Evolutionary conservation across 1,140 invertebrate genomes (phyloP), one percentile per base, ranked within the genome.

Genomic region (Rhizoglyphus robini): DNA sequence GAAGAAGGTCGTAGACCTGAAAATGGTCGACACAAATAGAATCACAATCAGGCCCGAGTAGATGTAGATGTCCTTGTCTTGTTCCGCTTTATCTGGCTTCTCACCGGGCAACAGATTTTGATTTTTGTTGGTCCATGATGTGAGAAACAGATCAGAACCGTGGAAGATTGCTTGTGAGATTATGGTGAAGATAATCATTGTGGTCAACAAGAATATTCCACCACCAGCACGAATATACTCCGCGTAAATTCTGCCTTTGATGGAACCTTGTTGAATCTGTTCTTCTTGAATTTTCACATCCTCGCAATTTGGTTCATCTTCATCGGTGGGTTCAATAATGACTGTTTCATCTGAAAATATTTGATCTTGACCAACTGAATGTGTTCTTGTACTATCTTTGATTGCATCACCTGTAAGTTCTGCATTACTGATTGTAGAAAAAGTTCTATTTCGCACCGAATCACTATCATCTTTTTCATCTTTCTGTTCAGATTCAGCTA

Each of bases 1-100:
- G 67, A 90, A 88, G 74, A 90, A 92, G 4, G 81, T 73, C 41
- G 83, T 79, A 0, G 85, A 86, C 63, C 86, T 76, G 0, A 76
- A 58, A n/a, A 77, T 66, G 15, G 75, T 75, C 64, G 76, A 73
- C 1, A 77, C 47, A 57, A 77, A 76, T 0, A 77, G 72, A 30
- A 51, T 67, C 13, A 65, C 69, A n/a, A n/a, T n/a, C n/a, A n/a
- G n/a, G n/a, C n/a, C n/a, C n/a, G n/a, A n/a, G n/a, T n/a, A n/a
- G n/a, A 78, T 41, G 1, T 29, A 32, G 13, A 66, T 66, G 34
- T 66, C 64, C 1, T 11, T 69, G 18, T 34, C 49, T 66, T 67
- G 65, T 27, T 66, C 62, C 3, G 1, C 3, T 8, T 65, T 23
- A 29, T 32, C 20, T 61, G 29, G 2, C 1, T 63, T 31, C 65